Evolutionary conservation across 2,113 vertebrate species (phyloP).

Genomic region (Echinops telfairi): DNA sequence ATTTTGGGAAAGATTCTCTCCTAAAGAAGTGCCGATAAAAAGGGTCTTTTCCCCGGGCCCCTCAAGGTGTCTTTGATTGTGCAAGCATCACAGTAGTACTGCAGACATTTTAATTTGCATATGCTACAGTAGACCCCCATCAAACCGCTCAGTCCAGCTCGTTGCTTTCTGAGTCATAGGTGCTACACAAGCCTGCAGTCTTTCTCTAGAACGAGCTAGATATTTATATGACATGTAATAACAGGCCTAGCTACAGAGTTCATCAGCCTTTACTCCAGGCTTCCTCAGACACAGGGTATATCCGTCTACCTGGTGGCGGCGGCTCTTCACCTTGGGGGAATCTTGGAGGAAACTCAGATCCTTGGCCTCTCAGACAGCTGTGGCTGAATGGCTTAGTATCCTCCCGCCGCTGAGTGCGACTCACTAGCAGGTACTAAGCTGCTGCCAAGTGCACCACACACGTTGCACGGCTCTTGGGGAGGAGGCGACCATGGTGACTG

Average conservation of each 20-base stretch:
- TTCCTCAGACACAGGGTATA: slow-evolving; percentile 51
- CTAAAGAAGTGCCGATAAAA: slow-evolving; percentile 31
- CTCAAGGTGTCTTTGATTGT: slow-evolving; percentile 8
- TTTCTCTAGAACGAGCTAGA: slow-evolving; percentile 38
- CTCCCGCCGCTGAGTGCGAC: slow-evolving; percentile 28
- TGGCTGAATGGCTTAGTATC: slow-evolving; percentile 43
- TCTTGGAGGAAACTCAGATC: slow-evolving; percentile 73
- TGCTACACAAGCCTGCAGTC: slow-evolving; percentile 81
- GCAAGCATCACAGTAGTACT: not conserved
- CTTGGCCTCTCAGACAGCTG: slow-evolving; percentile 40
- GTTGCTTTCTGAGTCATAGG: slow-evolving; percentile 79
- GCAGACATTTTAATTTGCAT: slow-evolving; percentile 68
- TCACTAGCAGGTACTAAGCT: slow-evolving; percentile 27
- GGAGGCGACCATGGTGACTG: slow-evolving; percentile 48
- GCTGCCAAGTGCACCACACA: not conserved
- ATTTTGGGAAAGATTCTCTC: slow-evolving; percentile 46
- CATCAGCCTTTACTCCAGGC: slow-evolving; percentile 13
- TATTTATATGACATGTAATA: not conserved
- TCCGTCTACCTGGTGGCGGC: not conserved
- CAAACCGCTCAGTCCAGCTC: slow-evolving; percentile 66
- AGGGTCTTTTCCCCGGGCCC: not conserved
- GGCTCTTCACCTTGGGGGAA: slow-evolving; percentile 40
- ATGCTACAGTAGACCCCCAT: slow-evolving; percentile 65
- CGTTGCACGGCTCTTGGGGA: slow-evolving; percentile 69
- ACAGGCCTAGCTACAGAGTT: slow-evolving; percentile 59